Evolutionary conservation across 2,888 invertebrate species (phyloP).

Genomic region (Diadegma fenestrale): DNA sequence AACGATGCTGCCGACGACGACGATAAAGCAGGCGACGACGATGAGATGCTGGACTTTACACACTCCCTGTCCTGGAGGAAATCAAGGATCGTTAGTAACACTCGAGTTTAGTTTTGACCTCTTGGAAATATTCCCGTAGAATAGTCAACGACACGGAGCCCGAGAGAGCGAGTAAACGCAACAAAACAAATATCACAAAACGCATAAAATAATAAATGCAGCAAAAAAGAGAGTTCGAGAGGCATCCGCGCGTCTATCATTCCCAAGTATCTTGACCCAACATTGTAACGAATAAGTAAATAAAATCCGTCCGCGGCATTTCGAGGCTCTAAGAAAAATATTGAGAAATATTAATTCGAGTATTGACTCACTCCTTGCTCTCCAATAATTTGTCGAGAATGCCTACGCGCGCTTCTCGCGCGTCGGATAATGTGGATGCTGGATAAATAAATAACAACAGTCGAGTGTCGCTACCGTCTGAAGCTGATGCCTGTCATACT

Average conservation of each 20-base stretch:
- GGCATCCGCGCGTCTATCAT: constrained; percentile 25
- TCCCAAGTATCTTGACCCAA: constrained; percentile 26
- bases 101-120: constrained; percentile 42
- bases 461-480: constrained; percentile 44
- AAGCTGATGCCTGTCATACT: constrained; percentile 59
- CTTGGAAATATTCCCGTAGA: constrained; percentile 19
- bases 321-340: constrained; percentile 16
- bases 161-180: neutral
- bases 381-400: constrained; percentile 57
- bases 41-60: constrained; percentile 39
- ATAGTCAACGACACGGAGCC: neutral
- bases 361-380: constrained; percentile 11
- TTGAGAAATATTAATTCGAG: constrained; percentile 42
- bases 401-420: constrained; percentile 59
- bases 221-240: neutral
- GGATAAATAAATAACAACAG: constrained; percentile 57
- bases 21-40: constrained; percentile 20
- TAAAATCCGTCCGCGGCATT: constrained; percentile 7
- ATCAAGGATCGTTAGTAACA: constrained; percentile 61
- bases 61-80: constrained; percentile 42
- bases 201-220: constrained; percentile 60
- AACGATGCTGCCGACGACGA: neutral
- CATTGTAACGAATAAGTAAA: constrained; percentile 57
- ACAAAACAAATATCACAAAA: constrained; percentile 44
- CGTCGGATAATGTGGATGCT: constrained; percentile 29